Evolutionary conservation across 2,113 vertebrate genomes (phyloP).

Genomic region (Gavia stellata): DNA sequence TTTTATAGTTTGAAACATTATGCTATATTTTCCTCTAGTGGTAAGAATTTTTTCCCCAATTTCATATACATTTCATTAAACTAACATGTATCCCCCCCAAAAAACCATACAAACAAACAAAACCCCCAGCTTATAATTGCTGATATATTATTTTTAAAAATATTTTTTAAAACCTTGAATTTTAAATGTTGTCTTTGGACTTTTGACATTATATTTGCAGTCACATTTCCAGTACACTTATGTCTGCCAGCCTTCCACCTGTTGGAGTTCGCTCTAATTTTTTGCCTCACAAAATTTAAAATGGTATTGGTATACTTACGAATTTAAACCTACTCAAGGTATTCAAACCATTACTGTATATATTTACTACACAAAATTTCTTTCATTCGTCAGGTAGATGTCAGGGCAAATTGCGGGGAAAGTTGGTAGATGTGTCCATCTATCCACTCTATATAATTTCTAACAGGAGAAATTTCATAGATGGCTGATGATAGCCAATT

Average conservation of each 20-base stretch:
- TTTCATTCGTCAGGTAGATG: neutral
- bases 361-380: neutral
- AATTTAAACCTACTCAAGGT: neutral
- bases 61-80: neutral
- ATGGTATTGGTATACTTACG: neutral
- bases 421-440: neutral
- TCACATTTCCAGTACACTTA: accelerated
- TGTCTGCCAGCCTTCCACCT: neutral
- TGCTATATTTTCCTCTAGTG: neutral
- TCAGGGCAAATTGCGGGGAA: neutral
- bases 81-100: neutral
- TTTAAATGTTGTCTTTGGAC: neutral
- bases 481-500: neutral
- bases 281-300: neutral
- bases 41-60: neutral
- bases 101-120: neutral
- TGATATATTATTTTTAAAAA: neutral
- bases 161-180: neutral
- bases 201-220: neutral
- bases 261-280: neutral
- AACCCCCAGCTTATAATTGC: neutral
- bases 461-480: neutral
- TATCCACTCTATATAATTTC: neutral
- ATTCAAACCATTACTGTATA: neutral
- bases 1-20: neutral